Evolutionary conservation across 2,797 vertebrate genomes (phyloP), one percentile per base, ranked within the genome.

Genomic region (Perodicticus potto): DNA sequence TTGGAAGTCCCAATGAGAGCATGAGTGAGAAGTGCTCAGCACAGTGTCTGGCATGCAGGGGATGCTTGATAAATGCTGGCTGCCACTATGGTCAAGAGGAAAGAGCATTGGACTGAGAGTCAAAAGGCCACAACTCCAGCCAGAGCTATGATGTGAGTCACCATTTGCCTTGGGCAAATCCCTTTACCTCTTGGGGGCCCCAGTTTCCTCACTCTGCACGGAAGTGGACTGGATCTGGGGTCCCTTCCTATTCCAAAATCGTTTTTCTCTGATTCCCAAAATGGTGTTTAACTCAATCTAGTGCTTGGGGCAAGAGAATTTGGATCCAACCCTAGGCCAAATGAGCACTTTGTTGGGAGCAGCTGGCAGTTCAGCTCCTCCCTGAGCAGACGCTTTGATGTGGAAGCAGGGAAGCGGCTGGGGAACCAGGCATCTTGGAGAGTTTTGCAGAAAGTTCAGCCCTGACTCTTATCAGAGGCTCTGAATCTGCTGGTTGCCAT

Each of bases 401-500:
- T 5, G 13, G 7, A 10, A 37, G 20, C 74, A 20, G 67, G 43
- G 40, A 69, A 74, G 81, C 0, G 1, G 67, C 84, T 45, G 29
- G 84, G 57, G 86, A 94, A 7, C 78, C 13, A 57, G 45, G 73
- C 70, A 17, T 94, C 94, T 82, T 5, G 8, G 59, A 94, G 96
- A 97, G 84, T 97, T 95, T 88, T 89, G 61, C 61, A 6, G 69
- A 89, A 97, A 97, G 95, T 98, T 97, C 96, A 92, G 83, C 81
- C 37, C 90, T n/a, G 81, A 92, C 94, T 96, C 88, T 96, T 95
- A 96, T 96, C 72, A 0, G 76, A 97, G 87, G 85, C 77, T 84
- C 3, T 8, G 85, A 97, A 96, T 96, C 95, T 80, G 65, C 86
- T 29, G 2, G 96, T 98, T 97, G 89, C 96, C 96, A 98, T 98